Conservation (phyloP, 2,888 invertebrate species). For the Odontocerum albicorne region DNA sequence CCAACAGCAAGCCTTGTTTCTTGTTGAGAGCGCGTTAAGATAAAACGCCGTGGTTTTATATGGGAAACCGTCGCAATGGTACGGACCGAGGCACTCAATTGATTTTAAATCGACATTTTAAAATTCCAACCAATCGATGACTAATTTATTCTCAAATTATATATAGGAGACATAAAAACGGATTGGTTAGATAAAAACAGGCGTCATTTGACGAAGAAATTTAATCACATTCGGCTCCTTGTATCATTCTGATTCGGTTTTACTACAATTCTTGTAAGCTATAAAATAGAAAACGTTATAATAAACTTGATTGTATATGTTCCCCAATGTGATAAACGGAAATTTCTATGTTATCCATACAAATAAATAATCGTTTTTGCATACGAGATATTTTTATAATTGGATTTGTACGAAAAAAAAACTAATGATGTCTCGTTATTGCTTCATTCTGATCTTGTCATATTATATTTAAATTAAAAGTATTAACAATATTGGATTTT, state of each 20-base stretch:
- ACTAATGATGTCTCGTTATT: no score
- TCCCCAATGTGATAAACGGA: no score
- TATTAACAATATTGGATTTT: no score
- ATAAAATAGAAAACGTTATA: no score
- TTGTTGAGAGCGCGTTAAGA: conserved; percentile 30
- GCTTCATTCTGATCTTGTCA: no score
- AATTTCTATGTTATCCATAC: no score
- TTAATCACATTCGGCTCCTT: not conserved
- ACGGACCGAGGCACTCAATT: conserved; percentile 2
- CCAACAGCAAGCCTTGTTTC: conserved; percentile 31
- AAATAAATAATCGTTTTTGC: no score
- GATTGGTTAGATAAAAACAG: not conserved
- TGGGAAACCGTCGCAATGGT: not conserved
- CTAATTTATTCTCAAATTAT: conserved; percentile 8
- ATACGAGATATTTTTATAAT: no score
- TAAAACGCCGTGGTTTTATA: conserved; percentile 11
- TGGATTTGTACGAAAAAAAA: no score
- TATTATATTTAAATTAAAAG: no score
- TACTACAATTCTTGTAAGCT: no score
- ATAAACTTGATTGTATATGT: no score
- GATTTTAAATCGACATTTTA: conserved; percentile 10
- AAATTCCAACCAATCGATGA: conserved; percentile 7
- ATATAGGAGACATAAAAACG: not conserved
- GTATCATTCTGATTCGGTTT: not conserved
- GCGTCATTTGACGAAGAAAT: not conserved